Percentiles rank a stretch among this genome's conserved stretches.
Evolutionary conservation across 2,797 vertebrate species (phyloP).

Genomic region (Peromyscus eremicus): DNA sequence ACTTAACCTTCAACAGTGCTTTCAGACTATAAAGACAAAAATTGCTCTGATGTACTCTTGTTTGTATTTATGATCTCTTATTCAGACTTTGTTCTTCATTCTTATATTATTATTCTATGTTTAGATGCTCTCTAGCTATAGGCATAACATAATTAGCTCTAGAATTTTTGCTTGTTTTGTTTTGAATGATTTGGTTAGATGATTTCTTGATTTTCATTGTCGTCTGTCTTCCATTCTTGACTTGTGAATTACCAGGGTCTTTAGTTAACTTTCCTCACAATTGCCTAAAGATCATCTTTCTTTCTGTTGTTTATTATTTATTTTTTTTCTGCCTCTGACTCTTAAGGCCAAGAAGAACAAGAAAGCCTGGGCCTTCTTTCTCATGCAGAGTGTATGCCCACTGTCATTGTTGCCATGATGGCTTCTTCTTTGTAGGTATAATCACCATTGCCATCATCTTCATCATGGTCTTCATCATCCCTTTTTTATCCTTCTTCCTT

Average conservation of each 20-base stretch:
- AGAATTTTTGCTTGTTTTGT: background rate
- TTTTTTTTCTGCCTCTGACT: background rate
- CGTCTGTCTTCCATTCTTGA: background rate
- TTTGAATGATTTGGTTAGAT: background rate
- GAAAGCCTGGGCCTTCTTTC: background rate
- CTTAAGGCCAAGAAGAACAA: background rate
- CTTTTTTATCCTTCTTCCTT: rapidly evolving
- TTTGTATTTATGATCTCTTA: rapidly evolving
- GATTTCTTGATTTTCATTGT: background rate
- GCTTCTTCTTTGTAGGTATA: background rate
- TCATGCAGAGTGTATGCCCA: rapidly evolving
- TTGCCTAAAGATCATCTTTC: background rate
- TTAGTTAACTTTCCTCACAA: background rate
- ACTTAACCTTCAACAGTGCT: background rate
- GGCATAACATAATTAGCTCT: background rate
- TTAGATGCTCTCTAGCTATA: background rate
- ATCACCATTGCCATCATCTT: background rate
- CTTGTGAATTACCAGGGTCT: background rate
- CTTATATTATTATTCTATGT: background rate
- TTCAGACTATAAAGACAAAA: background rate
- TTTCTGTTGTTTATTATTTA: background rate
- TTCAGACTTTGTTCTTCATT: background rate
- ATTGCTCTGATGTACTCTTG: background rate
- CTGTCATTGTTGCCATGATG: too few species aligned
- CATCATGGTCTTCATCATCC: background rate